Evolutionary conservation across 2,113 vertebrate species (phyloP).

Genomic region (Gila orcuttii): DNA sequence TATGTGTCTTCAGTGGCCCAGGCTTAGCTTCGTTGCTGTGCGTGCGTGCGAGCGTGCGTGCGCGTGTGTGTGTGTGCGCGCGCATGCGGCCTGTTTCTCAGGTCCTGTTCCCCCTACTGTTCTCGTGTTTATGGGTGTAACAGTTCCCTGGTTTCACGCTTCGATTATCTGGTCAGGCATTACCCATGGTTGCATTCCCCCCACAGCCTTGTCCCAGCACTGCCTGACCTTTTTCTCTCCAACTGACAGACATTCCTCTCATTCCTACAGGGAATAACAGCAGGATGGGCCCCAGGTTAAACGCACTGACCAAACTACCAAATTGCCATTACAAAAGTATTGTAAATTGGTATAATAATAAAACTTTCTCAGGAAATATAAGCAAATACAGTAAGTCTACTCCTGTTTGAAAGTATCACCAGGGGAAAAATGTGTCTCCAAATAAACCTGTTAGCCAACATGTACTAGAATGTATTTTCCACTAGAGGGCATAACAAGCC

Average conservation of each 20-base stretch:
- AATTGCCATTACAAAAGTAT: neutral
- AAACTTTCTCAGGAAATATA: neutral
- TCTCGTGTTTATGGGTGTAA: constrained; percentile 33
- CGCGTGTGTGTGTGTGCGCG: too few species aligned
- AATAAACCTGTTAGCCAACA: neutral
- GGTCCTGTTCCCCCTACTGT: constrained; percentile 18
- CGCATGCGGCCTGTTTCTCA: neutral
- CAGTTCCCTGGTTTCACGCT: constrained; percentile 54
- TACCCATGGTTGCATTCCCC: constrained; percentile 18
- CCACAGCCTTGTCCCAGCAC: neutral
- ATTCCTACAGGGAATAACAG: constrained; percentile 21
- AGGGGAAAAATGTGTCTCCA: neutral
- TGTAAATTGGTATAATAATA: neutral
- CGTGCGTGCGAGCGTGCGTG: neutral
- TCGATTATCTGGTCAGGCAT: constrained; percentile 55
- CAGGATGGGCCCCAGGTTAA: neutral
- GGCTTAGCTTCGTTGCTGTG: neutral
- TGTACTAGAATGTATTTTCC: constrained; percentile 7
- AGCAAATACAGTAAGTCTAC: neutral
- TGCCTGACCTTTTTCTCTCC: neutral
- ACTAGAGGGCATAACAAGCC: constrained; percentile 23
- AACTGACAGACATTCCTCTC: constrained; percentile 33
- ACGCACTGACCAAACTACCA: neutral
- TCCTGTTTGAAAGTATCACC: too few species aligned
- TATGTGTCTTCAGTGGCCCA: neutral